phyloP scores from a whole-genome alignment of 2,113 vertebrate genomes.

The Meriones unguiculatus region DNA sequence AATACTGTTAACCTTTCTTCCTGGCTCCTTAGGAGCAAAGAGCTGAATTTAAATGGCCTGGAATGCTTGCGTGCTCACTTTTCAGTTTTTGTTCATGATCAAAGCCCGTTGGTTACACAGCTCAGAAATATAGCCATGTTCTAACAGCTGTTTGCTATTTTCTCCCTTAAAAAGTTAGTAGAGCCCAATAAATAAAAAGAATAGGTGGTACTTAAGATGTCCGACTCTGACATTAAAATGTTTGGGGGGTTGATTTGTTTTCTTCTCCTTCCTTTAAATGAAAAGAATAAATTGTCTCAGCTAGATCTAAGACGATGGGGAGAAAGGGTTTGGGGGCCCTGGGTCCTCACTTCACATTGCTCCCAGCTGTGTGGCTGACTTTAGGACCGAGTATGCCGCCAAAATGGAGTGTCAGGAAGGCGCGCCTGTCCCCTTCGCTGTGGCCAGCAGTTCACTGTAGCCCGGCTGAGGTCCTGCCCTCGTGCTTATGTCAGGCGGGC shows the following conservation, averaged over 20 bases:
- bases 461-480: neutral
- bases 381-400: neutral
- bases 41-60: neutral
- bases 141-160: slow-evolving; percentile 73
- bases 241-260: neutral
- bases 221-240: slow-evolving; percentile 16
- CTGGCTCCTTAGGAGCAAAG: neutral
- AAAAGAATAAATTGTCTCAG: slow-evolving; percentile 15
- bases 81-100: slow-evolving; percentile 26
- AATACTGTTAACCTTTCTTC: slow-evolving; percentile 1
- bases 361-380: neutral
- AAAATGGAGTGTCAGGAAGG: neutral
- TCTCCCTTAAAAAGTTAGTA: neutral
- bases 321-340: neutral
- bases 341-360: neutral
- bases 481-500: neutral
- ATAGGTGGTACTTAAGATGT: slow-evolving; percentile 17
- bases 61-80: neutral
- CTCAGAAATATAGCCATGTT: neutral
- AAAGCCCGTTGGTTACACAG: neutral
- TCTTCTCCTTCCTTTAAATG: neutral
- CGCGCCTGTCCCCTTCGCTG: accelerated
- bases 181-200: slow-evolving; percentile 61
- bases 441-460: neutral
- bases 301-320: neutral